Evolutionary conservation across 2,113 vertebrate genomes (phyloP), one percentile per base, ranked within the genome.

Genomic region (Sinocyclocheilus rhinocerous): DNA sequence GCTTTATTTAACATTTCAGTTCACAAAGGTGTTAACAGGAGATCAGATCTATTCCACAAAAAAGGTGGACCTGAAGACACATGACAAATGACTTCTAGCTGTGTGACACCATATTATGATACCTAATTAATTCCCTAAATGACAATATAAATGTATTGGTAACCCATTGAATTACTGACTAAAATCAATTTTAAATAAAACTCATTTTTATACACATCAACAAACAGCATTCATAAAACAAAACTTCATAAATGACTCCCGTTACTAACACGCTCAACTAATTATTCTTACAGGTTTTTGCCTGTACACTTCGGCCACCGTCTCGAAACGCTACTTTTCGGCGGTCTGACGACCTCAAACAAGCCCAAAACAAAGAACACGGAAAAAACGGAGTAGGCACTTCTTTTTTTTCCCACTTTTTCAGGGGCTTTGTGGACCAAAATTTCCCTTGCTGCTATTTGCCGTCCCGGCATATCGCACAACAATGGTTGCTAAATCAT

Each of bases 311-410:
- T 73, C 87, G 81, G 91, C 86, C 77, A 16, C 81, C 13, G 70
- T 89, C 84, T 70, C 65, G 50, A 76, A 65, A 75, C 11, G n/a
- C 57, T 76, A 84, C 20, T 79, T n/a, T 61, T 61, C 18, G 67
- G 65, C 13, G 20, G 48, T 72, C 81, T 75, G 33, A 82, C 67
- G 80, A 87, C 84, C 73, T 36, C 59, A 33, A 85, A 80, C 88
- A 88, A 91, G 86, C 87, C 88, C 50, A 87, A 78, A 87, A 90
- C 84, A 84, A 89, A 85, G 80, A 90, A 87, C 90, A 80, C 79
- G 26, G 76, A 88, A 81, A 89, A 90, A 92, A 88, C 78, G 24
- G 81, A 92, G 82, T 91, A 94, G 94, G 92, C 93, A 94, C 94
- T 95, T 95, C 88, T 91, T 91, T 92, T 92, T 90, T 89, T 83